phyloP scores from a whole-genome alignment of 2,888 invertebrate genomes.

The Pherbina coryleti region DNA sequence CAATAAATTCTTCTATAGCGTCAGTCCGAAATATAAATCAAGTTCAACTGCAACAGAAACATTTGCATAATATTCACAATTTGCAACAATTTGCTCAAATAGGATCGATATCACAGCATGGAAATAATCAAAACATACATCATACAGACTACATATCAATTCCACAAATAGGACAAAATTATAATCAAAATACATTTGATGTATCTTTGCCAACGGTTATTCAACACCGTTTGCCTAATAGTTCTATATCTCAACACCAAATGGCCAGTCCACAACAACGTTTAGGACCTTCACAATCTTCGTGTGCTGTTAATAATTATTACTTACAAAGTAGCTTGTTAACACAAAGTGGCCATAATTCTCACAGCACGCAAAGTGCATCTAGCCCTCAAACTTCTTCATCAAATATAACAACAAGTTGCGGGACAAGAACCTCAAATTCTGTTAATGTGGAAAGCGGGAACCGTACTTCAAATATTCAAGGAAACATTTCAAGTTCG shows the following conservation, averaged over 20 bases:
- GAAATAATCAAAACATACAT: slow-evolving; percentile 69
- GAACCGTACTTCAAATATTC: slow-evolving; percentile 1
- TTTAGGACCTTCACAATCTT: slow-evolving; percentile 71
- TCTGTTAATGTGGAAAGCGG: slow-evolving; percentile 16
- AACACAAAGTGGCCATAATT: slow-evolving; percentile 57
- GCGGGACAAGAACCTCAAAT: slow-evolving; percentile 48
- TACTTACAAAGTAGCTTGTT: slow-evolving; percentile 72
- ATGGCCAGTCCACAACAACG: slow-evolving; percentile 71
- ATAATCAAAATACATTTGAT: slow-evolving; percentile 75
- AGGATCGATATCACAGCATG: slow-evolving; percentile 53
- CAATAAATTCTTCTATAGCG: slow-evolving; percentile 55
- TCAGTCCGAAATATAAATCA: slow-evolving; percentile 43
- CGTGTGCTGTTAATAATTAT: slow-evolving; percentile 75
- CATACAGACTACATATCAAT: slow-evolving; percentile 69
- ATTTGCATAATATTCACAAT: slow-evolving; percentile 59
- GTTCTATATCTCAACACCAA: slow-evolving; percentile 62
- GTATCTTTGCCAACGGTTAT: slow-evolving; percentile 78
- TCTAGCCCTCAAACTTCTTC: slow-evolving; percentile 51
- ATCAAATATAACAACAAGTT: slow-evolving; percentile 34
- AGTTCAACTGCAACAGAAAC: slow-evolving; percentile 66
- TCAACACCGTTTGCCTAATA: slow-evolving; percentile 73
- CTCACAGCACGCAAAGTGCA: slow-evolving; percentile 56
- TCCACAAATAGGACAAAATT: slow-evolving; percentile 73
- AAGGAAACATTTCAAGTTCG: slow-evolving; percentile 45
- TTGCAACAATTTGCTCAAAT: slow-evolving; percentile 55